Evolutionary conservation across 2,888 invertebrate species (phyloP).

Genomic region (Hypolimnas misippus): DNA sequence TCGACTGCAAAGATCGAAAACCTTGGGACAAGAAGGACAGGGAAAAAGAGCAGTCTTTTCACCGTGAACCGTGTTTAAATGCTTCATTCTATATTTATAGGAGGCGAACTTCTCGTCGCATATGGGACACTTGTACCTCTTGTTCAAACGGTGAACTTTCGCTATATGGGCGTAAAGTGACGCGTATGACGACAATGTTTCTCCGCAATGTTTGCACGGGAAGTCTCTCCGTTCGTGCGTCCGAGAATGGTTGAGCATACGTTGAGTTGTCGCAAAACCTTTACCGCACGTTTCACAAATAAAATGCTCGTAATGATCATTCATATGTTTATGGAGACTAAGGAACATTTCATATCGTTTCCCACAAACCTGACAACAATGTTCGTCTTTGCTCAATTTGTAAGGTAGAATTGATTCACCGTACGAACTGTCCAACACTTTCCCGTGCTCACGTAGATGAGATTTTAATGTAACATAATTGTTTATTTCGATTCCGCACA

Average conservation of each 20-base stretch:
- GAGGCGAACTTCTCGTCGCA: slow-evolving; percentile 76
- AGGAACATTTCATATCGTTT: slow-evolving; percentile 76
- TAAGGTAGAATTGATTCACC: slow-evolving; percentile 75
- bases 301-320: slow-evolving; percentile 74
- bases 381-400: slow-evolving; percentile 68
- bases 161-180: slow-evolving; percentile 68
- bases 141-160: slow-evolving; percentile 68
- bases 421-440: slow-evolving; percentile 60
- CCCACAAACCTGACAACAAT: slow-evolving; percentile 72
- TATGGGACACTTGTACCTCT: slow-evolving; percentile 76
- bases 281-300: slow-evolving; percentile 79
- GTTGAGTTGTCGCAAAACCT: slow-evolving; percentile 69
- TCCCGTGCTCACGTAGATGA: slow-evolving; percentile 66
- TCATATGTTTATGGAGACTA: slow-evolving; percentile 77
- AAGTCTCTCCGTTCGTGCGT: slow-evolving; percentile 71
- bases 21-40: slow-evolving; percentile 71
- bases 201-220: slow-evolving; percentile 69
- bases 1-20: slow-evolving; percentile 73
- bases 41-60: slow-evolving; percentile 72
- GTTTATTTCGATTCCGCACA: slow-evolving; percentile 58
- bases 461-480: slow-evolving; percentile 64
- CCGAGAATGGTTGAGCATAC: slow-evolving; percentile 71
- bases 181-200: slow-evolving; percentile 64
- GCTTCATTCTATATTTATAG: slow-evolving; percentile 72
- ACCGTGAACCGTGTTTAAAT: slow-evolving; percentile 68